phyloP scores from a whole-genome alignment of 2,888 invertebrate species.

The Trachelus troglodyta region DNA sequence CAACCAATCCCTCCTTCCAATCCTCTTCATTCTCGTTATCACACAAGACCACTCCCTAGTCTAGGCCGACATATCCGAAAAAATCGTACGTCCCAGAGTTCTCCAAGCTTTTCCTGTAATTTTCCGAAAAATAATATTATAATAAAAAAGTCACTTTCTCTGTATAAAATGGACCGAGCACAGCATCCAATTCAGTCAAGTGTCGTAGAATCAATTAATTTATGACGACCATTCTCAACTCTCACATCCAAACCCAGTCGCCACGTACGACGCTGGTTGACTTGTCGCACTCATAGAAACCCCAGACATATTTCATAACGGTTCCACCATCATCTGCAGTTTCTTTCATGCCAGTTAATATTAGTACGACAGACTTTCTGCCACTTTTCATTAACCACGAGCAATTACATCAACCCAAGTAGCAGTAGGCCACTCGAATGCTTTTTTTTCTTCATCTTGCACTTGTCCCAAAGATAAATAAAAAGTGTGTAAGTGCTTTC shows the following conservation, averaged over 20 bases:
- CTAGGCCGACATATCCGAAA: not conserved
- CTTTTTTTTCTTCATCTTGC: not conserved
- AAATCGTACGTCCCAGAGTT: not conserved
- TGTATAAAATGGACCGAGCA: not conserved
- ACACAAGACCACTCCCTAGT: not conserved
- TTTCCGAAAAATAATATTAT: not conserved
- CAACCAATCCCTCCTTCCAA: not conserved
- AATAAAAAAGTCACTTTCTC: not conserved
- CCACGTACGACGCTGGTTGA: not conserved
- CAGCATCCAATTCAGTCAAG: not conserved
- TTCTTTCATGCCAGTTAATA: not conserved
- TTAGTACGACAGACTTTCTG: not conserved
- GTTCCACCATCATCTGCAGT: not conserved
- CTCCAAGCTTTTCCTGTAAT: not conserved
- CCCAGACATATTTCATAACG: not conserved
- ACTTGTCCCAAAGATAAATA: not conserved
- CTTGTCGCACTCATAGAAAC: not conserved
- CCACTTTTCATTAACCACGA: not conserved
- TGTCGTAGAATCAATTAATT: not conserved
- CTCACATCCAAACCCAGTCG: not conserved
- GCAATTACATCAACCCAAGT: not conserved
- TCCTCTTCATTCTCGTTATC: slow-evolving; percentile 3
- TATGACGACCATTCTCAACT: not conserved
- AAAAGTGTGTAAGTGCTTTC: not conserved
- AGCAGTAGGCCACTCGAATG: not conserved